A percentile compares a stretch with the other conserved stretches of the same genome.
Conservation (phyloP, 1,140 invertebrate genomes). For the Drosophila hydei region DNA sequence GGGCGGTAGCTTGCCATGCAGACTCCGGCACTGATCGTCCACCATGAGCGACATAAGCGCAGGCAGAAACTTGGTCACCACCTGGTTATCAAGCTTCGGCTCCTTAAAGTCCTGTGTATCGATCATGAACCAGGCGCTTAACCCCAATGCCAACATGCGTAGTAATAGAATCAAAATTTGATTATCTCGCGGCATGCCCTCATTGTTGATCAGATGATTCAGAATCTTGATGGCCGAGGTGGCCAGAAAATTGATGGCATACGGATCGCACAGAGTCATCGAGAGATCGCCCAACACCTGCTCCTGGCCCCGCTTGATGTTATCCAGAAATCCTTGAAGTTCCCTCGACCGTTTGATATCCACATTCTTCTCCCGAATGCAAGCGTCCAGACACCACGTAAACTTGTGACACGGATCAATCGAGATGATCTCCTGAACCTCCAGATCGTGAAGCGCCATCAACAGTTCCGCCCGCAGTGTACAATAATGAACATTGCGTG, state of each 20-base stretch:
- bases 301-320: slow-evolving; percentile 96
- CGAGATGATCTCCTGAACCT: slow-evolving; percentile 97
- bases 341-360: slow-evolving; percentile 98
- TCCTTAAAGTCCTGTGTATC: slow-evolving; percentile 98
- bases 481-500: slow-evolving; percentile 98
- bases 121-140: slow-evolving; percentile 98
- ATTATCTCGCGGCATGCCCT: slow-evolving; percentile 95
- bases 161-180: slow-evolving; percentile 95
- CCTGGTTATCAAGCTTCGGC: slow-evolving; percentile 95
- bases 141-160: slow-evolving; percentile 95
- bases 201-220: slow-evolving; percentile 95
- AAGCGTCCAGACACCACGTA: slow-evolving; percentile 99
- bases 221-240: slow-evolving; percentile 96
- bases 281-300: slow-evolving; percentile 95
- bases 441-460: slow-evolving; percentile 97
- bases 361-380: slow-evolving; percentile 98
- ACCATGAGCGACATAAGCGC: slow-evolving; percentile 98
- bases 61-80: slow-evolving; percentile 97
- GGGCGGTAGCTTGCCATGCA: slow-evolving; percentile 95
- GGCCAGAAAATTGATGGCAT: slow-evolving; percentile 98
- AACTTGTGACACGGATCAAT: slow-evolving; percentile 99
- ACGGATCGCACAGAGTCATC: slow-evolving; percentile 98
- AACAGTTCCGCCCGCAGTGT: slow-evolving; percentile 96
- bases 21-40: slow-evolving; percentile 95
- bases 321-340: slow-evolving; percentile 97